Evolutionary conservation across 2,797 vertebrate genomes (phyloP).

Genomic region (Tapera naevia): DNA sequence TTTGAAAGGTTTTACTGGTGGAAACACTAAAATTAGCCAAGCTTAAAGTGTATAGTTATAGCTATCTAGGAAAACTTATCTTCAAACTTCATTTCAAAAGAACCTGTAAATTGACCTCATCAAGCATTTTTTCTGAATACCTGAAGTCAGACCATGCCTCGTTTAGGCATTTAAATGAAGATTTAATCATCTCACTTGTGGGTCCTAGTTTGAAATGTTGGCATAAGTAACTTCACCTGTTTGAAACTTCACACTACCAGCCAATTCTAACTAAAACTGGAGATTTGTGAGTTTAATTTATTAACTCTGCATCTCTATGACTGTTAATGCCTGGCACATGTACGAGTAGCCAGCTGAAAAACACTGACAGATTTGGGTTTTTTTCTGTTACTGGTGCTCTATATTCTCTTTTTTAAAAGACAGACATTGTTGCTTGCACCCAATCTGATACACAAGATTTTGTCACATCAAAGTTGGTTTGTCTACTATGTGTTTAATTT

Average conservation of each 20-base stretch:
- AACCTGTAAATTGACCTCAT: neutral
- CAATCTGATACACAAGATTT: neutral
- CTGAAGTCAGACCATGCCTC: neutral
- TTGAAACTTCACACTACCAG: neutral
- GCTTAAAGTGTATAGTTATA: neutral
- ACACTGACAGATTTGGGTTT: neutral
- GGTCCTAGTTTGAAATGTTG: neutral
- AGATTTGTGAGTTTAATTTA: neutral
- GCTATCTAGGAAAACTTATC: neutral
- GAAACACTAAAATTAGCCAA: neutral
- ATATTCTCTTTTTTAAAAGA: neutral
- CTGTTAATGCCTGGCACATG: neutral
- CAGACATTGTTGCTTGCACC: neutral
- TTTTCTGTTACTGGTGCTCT: neutral
- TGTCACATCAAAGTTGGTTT: neutral
- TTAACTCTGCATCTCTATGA: neutral
- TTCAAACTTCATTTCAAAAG: neutral
- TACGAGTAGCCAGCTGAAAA: neutral
- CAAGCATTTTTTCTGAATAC: neutral
- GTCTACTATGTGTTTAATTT: neutral
- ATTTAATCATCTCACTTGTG: neutral
- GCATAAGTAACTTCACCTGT: neutral
- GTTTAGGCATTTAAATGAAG: neutral
- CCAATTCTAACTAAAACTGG: neutral
- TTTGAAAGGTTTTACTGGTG: neutral